Base-by-base conservation (phyloP, 2,797 vertebrate genomes). In the Sebastes hopkinsi region DNA sequence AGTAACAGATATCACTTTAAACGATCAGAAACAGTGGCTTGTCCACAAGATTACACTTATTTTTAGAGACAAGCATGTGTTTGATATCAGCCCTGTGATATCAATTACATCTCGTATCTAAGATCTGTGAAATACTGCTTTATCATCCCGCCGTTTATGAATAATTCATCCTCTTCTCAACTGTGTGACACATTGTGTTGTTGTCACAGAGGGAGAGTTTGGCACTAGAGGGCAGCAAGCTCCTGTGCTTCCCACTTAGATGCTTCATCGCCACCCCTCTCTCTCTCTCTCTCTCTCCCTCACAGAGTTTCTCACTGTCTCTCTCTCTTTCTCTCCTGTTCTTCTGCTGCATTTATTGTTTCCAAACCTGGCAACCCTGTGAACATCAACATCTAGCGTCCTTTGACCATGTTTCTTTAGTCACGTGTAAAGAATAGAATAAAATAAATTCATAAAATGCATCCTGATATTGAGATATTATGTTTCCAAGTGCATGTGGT, bases 211-310 rank as follows among this genome's bases (percentile, higher is more conserved):
- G 64, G 82, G 42, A 60, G 60, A 73, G 55, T 85, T 67, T 32
- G 76, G 27, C 94, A 94, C 93, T 93, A 95, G 95, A 93, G 92
- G 92, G 93, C 92, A 94, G 90, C 92, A 95, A 23, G 65, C 65
- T 75, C 77, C 76, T 83, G 66, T 72, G 25, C 38, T 84, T 91
- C 77, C 80, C 54, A 16, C 34, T 13, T 8, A 12, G 8, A 20
- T n/a, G 22, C 10, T 36, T 30, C 30, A 58, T 6, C 10, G 0
- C 36, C 27, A 8, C 4, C 22, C 27, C 30, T 42, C 52, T 30
- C 30, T 42, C 52, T 30, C 56, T 42, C 52, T 29, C 56, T 42
- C 25, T 11, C 67, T 23, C 25, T 30, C 50, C 56, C 11, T 54
- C 29, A 16, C 6, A n/a, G 22, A 38, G 32, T 36, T 29, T 67